A percentile compares a stretch with the other conserved stretches of the same genome.
phyloP scores from a whole-genome alignment of 2,797 vertebrate species.

The Pampus argenteus region DNA sequence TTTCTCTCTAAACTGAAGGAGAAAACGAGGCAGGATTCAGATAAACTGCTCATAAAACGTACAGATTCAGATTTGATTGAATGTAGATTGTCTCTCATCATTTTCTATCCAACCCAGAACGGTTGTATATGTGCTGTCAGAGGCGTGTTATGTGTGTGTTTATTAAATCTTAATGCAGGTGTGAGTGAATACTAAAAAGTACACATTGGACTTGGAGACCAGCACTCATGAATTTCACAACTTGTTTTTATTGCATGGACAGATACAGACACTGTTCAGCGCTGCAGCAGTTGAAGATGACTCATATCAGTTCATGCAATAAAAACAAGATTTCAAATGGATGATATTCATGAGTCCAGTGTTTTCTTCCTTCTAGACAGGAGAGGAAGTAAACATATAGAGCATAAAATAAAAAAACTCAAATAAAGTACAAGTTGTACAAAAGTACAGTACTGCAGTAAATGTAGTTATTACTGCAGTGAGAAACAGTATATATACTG shows the following conservation, averaged over 20 bases:
- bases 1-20: background rate
- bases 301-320: slow-evolving; percentile 5
- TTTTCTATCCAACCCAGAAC: background rate
- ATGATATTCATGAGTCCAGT: background rate
- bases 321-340: background rate
- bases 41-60: background rate
- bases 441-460: too few relatives aligned
- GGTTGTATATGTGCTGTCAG: too few relatives aligned
- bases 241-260: background rate
- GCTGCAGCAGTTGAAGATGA: background rate
- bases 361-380: background rate
- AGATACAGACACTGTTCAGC: background rate
- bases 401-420: too few relatives aligned
- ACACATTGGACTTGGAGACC: too few relatives aligned
- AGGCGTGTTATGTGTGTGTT: too few relatives aligned
- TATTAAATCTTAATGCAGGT: background rate
- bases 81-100: background rate
- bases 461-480: too few relatives aligned
- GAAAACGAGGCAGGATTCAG: slow-evolving; percentile 4
- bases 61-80: too few relatives aligned
- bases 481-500: too few relatives aligned
- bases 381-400: too few relatives aligned
- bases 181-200: background rate
- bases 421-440: too few relatives aligned
- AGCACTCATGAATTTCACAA: background rate